Evolutionary conservation across 2,113 vertebrate genomes (phyloP).

Genomic region (Toxostoma redivivum): DNA sequence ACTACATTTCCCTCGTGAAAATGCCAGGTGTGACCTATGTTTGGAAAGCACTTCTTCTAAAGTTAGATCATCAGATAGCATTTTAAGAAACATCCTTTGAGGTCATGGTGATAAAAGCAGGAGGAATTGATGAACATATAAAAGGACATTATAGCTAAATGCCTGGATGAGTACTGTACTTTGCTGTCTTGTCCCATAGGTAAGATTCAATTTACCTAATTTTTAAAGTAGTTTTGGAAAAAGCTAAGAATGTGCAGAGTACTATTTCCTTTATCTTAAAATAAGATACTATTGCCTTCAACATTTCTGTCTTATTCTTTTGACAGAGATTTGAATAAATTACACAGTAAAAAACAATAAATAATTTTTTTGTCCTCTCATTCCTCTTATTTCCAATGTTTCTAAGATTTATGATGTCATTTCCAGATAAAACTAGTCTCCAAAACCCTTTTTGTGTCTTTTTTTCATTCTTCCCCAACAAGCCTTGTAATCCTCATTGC

Average conservation of each 20-base stretch:
- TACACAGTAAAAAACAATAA: too few relatives aligned
- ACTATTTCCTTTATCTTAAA: neutral
- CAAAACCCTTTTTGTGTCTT: neutral
- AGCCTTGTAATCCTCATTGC: neutral
- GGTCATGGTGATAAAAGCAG: neutral
- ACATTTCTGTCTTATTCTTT: neutral
- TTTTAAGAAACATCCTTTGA: neutral
- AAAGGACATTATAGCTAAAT: neutral
- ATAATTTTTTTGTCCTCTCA: neutral
- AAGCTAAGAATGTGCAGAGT: neutral
- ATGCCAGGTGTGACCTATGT: neutral
- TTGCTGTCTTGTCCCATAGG: neutral
- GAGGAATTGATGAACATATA: neutral
- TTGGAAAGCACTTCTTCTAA: neutral
- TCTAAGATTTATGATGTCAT: neutral
- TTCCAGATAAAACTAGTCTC: neutral
- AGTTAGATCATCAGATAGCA: neutral
- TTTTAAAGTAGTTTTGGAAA: neutral
- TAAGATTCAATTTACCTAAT: neutral
- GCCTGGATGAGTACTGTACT: neutral
- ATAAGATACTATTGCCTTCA: neutral
- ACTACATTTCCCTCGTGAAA: neutral
- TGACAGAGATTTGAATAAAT: neutral
- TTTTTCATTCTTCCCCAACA: neutral
- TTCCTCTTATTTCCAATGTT: neutral